Percentiles rank a stretch among this genome's conserved stretches.
phyloP scores from a whole-genome alignment of 2,113 vertebrate species.

The Cyanistes caeruleus region DNA sequence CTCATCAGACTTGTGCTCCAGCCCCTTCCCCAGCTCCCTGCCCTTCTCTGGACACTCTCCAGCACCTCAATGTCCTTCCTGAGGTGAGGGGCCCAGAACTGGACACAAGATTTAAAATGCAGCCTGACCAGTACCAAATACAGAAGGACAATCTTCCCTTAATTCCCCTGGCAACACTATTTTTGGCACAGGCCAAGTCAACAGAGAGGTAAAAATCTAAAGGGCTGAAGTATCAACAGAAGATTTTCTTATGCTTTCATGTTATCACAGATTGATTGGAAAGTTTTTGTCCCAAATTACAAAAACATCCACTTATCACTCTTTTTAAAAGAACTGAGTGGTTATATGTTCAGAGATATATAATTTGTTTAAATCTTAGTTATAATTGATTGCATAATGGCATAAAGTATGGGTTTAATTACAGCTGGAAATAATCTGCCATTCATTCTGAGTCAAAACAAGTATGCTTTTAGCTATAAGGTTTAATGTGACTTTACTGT shows the following conservation, averaged over 20 bases:
- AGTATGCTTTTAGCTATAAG: neutral
- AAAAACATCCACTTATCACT: neutral
- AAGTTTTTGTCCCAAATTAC: neutral
- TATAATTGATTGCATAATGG: neutral
- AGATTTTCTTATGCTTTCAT: neutral
- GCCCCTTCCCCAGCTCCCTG: neutral
- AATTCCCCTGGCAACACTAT: neutral
- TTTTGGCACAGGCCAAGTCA: neutral
- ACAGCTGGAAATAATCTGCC: neutral
- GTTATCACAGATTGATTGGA: neutral
- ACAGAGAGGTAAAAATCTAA: neutral
- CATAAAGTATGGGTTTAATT: neutral
- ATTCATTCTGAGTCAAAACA: neutral
- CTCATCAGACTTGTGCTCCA: neutral
- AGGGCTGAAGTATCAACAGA: neutral
- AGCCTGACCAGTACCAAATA: neutral
- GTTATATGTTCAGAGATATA: neutral
- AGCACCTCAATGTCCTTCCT: neutral
- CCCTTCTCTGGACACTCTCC: neutral
- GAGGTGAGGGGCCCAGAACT: neutral
- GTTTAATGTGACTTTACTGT: neutral
- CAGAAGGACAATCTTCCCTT: neutral
- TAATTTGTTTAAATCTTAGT: neutral
- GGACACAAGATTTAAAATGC: neutral
- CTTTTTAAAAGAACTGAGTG: neutral